These are phyloP conservation scores for Scaeva pyrastri DNA, from an alignment of 2,888 invertebrate genomes.

Conservation along the genomic window DNA sequence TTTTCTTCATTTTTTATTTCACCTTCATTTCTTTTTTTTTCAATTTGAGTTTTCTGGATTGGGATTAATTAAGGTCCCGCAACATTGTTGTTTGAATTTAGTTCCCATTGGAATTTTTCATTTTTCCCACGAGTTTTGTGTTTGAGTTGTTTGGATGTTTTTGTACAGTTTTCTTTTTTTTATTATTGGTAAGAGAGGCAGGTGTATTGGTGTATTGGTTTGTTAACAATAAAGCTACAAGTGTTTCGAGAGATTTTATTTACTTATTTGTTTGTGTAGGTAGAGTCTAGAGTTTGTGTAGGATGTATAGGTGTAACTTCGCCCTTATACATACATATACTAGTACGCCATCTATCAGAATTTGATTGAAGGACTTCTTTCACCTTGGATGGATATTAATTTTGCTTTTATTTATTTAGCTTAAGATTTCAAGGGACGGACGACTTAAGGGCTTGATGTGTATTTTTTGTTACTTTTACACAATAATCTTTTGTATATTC, in stretches of 20 bases:
- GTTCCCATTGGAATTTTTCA: neutral
- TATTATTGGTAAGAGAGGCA: neutral
- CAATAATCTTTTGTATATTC: no score
- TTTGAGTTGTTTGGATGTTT: neutral
- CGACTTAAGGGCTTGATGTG: no score
- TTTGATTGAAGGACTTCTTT: neutral
- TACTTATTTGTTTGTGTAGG: neutral
- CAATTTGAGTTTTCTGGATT: neutral
- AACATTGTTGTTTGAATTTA: slow-evolving; percentile 15
- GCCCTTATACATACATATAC: no score
- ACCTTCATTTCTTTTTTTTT: neutral
- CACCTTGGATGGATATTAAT: neutral
- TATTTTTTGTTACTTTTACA: no score
- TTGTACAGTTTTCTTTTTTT: neutral
- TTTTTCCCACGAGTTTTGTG: neutral
- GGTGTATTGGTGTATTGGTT: neutral
- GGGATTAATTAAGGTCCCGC: slow-evolving; percentile 7
- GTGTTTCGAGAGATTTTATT: neutral
- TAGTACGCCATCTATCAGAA: neutral
- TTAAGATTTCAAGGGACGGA: neutral
- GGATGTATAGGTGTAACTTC: no score
- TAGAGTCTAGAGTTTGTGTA: no score
- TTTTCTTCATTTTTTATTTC: neutral
- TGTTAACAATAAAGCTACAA: slow-evolving; percentile 8
- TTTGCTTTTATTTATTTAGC: neutral